A percentile compares a stretch with the other conserved stretches of the same genome.
Evolutionary conservation across 2,113 vertebrate genomes (phyloP).

Genomic region (Pomatorhinus ruficollis): DNA sequence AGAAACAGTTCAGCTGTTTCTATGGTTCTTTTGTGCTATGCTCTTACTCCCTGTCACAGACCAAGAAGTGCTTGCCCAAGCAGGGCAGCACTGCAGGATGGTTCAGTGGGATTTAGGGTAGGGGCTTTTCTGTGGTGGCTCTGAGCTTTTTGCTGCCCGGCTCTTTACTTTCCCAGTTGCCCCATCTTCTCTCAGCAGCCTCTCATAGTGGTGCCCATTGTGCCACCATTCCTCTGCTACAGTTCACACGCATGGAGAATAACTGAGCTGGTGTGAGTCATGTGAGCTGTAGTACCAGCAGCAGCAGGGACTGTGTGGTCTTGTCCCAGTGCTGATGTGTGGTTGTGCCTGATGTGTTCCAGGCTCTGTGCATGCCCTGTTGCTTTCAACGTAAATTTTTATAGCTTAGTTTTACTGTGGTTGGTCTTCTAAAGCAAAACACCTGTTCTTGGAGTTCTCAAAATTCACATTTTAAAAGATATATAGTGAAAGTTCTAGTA

Average conservation of each 20-base stretch:
- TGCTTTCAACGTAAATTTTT: background rate
- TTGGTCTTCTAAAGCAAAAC: background rate
- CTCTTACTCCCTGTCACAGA: background rate
- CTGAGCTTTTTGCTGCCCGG: background rate
- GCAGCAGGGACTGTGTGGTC: background rate
- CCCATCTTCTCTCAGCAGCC: background rate
- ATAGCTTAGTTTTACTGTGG: background rate
- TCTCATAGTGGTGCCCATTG: background rate
- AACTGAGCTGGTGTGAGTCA: background rate
- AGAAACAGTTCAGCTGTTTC: background rate
- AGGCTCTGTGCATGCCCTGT: background rate
- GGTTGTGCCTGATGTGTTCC: background rate
- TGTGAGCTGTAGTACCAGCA: background rate
- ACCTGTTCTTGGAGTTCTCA: background rate
- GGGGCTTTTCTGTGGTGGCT: background rate
- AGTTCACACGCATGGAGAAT: accelerated
- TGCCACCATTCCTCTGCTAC: background rate
- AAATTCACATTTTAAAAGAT: background rate
- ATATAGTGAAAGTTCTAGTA: background rate
- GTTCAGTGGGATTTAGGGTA: background rate
- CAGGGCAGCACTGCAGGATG: background rate
- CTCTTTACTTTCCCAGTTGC: background rate
- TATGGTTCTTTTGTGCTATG: background rate
- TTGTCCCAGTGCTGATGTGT: background rate
- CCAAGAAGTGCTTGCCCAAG: background rate